A percentile compares a stretch with the other conserved stretches of the same genome.
Conservation (phyloP, 2,797 vertebrate genomes). For the Rousettus madagascariensis region DNA sequence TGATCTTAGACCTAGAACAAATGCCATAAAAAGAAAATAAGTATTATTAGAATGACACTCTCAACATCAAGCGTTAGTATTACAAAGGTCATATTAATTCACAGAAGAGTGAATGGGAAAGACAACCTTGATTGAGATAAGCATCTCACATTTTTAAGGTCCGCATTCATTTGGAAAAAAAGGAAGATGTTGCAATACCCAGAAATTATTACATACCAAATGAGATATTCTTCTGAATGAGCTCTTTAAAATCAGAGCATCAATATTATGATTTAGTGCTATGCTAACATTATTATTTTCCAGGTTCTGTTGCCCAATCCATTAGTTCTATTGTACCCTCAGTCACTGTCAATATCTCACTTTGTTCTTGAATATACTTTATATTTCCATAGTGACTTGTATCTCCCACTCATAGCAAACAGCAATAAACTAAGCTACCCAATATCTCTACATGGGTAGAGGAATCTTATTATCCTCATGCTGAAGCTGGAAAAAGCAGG, state of each 20-base stretch:
- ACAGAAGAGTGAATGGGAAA: background rate
- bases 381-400: conserved; percentile 59
- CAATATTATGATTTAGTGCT: background rate
- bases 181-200: background rate
- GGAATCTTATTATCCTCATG: conserved; percentile 53
- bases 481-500: conserved; percentile 37
- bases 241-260: conserved; percentile 46
- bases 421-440: conserved; percentile 54
- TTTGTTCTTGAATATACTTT: conserved; percentile 59
- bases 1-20: conserved; percentile 27
- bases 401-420: conserved; percentile 57
- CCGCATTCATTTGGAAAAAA: conserved; percentile 21
- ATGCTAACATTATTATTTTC: background rate
- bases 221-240: background rate
- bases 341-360: conserved; percentile 37
- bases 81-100: background rate
- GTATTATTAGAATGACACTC: background rate
- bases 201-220: conserved; percentile 33
- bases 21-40: conserved; percentile 1
- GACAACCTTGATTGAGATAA: background rate
- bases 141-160: background rate
- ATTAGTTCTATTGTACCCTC: conserved; percentile 24
- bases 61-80: background rate
- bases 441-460: conserved; percentile 59
- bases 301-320: conserved; percentile 19